These are phyloP conservation scores for Oreochromis grahami DNA, from an alignment of 2,797 vertebrate species.

Conservation along the genomic window DNA sequence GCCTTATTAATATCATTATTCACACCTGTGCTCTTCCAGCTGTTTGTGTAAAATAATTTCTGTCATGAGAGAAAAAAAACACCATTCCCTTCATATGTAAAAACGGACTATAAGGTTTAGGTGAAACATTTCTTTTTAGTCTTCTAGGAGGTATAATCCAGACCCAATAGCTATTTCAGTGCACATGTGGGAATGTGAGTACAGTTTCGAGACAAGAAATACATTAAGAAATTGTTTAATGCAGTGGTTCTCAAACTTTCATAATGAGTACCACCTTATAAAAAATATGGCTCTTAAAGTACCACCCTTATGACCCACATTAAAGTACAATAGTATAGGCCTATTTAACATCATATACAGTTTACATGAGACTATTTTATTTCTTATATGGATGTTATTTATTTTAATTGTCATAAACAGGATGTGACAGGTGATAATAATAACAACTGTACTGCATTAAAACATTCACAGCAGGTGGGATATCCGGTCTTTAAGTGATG, in stretches of 20 bases:
- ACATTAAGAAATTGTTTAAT: neutral
- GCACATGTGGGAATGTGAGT: neutral
- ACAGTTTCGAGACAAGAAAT: neutral
- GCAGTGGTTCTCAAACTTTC: neutral
- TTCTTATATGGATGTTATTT: neutral
- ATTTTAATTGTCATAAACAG: neutral
- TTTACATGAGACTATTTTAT: neutral
- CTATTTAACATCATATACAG: neutral
- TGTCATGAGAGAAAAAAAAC: neutral
- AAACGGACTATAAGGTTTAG: neutral
- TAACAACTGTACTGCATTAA: neutral
- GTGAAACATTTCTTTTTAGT: neutral
- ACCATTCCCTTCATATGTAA: neutral
- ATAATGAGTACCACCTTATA: neutral
- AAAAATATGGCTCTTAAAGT: neutral
- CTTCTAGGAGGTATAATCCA: neutral
- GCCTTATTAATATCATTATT: neutral
- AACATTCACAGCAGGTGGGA: neutral
- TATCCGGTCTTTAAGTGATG: too few relatives aligned
- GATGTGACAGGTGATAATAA: neutral
- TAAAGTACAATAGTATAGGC: neutral
- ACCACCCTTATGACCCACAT: neutral
- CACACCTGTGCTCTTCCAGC: neutral
- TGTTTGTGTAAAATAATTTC: neutral
- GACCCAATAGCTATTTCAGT: neutral